Evolutionary conservation across 2,888 invertebrate species (phyloP).

Genomic region (Liposcelis brunnea): DNA sequence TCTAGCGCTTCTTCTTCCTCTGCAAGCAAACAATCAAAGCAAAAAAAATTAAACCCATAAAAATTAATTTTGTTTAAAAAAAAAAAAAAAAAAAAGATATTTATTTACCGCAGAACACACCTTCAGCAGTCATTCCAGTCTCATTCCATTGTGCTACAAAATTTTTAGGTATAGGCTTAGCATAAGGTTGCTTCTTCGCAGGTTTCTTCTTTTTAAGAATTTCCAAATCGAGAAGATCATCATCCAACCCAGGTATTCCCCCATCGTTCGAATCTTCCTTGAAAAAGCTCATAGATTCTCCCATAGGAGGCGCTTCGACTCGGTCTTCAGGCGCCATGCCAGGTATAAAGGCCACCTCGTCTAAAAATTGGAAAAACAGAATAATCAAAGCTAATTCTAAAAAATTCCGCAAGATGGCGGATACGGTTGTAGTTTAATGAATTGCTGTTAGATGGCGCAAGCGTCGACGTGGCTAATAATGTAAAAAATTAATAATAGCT

Average conservation of each 20-base stretch:
- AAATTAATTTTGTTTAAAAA: neutral
- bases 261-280: conserved; percentile 27
- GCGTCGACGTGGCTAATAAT: no score
- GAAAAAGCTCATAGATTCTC: conserved; percentile 34
- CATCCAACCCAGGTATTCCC: conserved; percentile 71
- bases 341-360: conserved; percentile 69
- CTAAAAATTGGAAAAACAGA: conserved; percentile 26
- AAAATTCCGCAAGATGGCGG: conserved; percentile 8
- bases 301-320: conserved; percentile 37
- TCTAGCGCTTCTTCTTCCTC: conserved; percentile 29
- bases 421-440: conserved; percentile 1
- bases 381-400: no score
- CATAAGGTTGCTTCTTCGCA: conserved; percentile 66
- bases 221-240: conserved; percentile 23
- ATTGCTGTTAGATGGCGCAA: no score
- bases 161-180: conserved; percentile 88
- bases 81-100: neutral
- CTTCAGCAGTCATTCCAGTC: conserved; percentile 38
- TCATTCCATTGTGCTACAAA: conserved; percentile 97
- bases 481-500: no score
- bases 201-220: conserved; percentile 34
- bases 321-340: conserved; percentile 98
- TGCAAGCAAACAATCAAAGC: no score
- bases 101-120: conserved; percentile 11
- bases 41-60: conserved; percentile 9